Base-by-base conservation (phyloP, 2,797 vertebrate species). In the Calcarius lapponicus region DNA sequence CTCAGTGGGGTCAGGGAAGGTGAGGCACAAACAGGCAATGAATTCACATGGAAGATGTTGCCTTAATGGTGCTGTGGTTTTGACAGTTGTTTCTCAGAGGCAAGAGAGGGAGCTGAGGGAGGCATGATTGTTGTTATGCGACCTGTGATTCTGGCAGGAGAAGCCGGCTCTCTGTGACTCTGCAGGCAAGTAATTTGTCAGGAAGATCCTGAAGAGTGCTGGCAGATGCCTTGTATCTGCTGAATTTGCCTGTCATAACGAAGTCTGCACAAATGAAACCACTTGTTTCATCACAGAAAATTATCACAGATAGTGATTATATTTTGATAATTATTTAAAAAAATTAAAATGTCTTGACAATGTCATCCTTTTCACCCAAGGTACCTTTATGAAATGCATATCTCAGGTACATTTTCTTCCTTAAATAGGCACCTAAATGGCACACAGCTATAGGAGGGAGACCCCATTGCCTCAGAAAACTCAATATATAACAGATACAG, bases 1-100 rank as follows among this genome's bases (percentile, higher is more conserved):
- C 31, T 8, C 10, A 4, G 3, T 0, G 0, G 14, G 9, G 17
- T 36, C 9, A 24, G 29, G 5, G 13, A 7, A 6, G 6, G 21
- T 11, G 2, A 32, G 2, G 32, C 8, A 13, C 0, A 12, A 40
- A 7, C 12, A 64, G 36, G 24, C 21, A 45, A 10, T 1, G 2
- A 32, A 24, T 60, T 36, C 31, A 11, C 15, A 3, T 0, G 2
- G 25, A 53, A 65, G 12, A 11, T n/a, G 3, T 1, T 24, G 17
- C 34, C 60, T 64, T 22, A 9, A 4, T 3, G 0, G 5, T 28
- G 15, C 5, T 32, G 11, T 62, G 17, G 2, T 26, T 53, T 42
- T 20, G 26, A 8, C 17, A 65, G 32, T 4, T 4, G 10, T 36
- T 82, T 78, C 45, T 74, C 42, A 9, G 24, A 22, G 6, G 5